Conservation (phyloP, 2,888 invertebrate species). For the Nephrotoma appendiculata region DNA sequence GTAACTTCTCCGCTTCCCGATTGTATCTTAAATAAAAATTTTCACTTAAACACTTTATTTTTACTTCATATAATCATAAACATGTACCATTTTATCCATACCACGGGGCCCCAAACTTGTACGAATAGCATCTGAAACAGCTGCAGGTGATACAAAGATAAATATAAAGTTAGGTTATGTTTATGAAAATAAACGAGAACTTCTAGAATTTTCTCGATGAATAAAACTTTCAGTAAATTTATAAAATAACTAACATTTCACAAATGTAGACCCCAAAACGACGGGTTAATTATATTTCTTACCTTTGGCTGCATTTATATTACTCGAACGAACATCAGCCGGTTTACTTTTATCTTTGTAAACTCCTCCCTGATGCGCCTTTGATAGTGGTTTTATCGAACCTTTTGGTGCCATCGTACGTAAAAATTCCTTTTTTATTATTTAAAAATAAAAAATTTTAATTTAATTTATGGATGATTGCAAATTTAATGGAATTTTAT, state of each 20-base stretch:
- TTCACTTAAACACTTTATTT: neutral
- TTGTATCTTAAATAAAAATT: conserved; percentile 60
- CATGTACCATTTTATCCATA: conserved; percentile 96
- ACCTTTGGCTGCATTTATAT: conserved; percentile 98
- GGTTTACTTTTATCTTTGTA: conserved; percentile 92
- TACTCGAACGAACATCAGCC: conserved; percentile 82
- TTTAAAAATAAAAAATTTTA: neutral
- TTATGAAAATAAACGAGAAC: neutral
- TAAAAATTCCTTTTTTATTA: neutral
- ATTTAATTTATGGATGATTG: neutral
- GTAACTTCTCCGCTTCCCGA: conserved; percentile 94
- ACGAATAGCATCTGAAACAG: conserved; percentile 96
- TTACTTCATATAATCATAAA: neutral
- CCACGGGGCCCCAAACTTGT: conserved; percentile 97
- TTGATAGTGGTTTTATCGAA: conserved; percentile 6
- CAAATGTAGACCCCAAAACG: neutral
- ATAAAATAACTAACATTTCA: neutral
- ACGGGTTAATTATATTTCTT: conserved; percentile 15
- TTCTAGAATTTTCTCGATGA: neutral
- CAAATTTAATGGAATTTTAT: neutral
- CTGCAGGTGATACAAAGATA: conserved; percentile 34
- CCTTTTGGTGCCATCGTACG: conserved; percentile 28
- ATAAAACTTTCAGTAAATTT: neutral
- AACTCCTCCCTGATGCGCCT: conserved; percentile 34
- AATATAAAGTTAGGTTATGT: neutral